Conservation (phyloP, 2,888 invertebrate species). For the Aquatica leii region DNA sequence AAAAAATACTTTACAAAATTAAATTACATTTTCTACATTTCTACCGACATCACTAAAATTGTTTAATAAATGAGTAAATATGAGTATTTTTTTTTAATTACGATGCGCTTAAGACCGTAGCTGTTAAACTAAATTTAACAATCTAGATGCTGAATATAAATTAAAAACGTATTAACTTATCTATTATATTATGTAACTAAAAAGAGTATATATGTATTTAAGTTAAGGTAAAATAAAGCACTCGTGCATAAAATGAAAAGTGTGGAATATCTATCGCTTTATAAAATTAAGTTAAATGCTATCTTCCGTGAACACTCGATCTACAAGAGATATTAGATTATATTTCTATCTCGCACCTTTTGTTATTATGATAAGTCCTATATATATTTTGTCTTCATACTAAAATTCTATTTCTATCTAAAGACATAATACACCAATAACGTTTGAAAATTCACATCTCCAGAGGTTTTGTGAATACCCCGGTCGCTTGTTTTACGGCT, state of each 20-base stretch:
- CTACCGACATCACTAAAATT: conserved; percentile 9
- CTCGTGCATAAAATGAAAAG: conserved; percentile 15
- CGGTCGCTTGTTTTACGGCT: conserved; percentile 30
- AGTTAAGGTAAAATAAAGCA: conserved; percentile 4
- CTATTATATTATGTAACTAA: not conserved
- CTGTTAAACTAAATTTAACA: too few relatives aligned
- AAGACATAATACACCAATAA: conserved; percentile 38
- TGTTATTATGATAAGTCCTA: conserved; percentile 43
- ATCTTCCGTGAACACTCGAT: conserved; percentile 34
- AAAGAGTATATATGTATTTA: conserved; percentile 1
- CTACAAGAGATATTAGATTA: conserved; percentile 40
- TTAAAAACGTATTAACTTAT: too few relatives aligned
- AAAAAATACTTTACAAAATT: conserved; percentile 20
- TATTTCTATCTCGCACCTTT: conserved; percentile 35
- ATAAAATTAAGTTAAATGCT: conserved; percentile 35
- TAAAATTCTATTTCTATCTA: conserved; percentile 39
- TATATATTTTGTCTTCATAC: conserved; percentile 42
- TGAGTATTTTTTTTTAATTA: conserved; percentile 2
- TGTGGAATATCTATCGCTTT: conserved; percentile 26
- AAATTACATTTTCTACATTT: not conserved
- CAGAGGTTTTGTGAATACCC: conserved; percentile 32
- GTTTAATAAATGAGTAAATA: too few relatives aligned
- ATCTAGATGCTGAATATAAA: too few relatives aligned
- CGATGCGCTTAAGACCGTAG: too few relatives aligned
- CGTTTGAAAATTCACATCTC: conserved; percentile 32